Base-by-base conservation (phyloP, 2,888 invertebrate species). In the Ornithoptera alexandrae region DNA sequence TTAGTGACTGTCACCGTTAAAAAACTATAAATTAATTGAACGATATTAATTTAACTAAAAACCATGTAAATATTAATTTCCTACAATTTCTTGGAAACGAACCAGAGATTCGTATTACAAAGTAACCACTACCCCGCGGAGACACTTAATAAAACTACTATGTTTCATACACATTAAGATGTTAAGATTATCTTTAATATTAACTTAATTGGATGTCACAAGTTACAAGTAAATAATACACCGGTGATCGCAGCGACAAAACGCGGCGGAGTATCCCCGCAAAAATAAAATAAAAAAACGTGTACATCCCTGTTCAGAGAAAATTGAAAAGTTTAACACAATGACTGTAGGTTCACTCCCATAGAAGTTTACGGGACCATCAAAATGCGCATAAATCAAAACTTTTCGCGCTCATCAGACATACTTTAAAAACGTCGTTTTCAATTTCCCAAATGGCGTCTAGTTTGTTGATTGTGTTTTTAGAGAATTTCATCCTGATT, bases 401-500 rank as follows among this genome's bases (percentile, higher is more conserved):
- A 76, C 71, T 78, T 84, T 79, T 78, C 80, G 79, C 75, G 74
- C 72, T 69, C 77, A 76, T 75, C 73, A 76, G 76, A 73, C 76
- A 78, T 76, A 76, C 74, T 78, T 81, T 80, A 80, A 78, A 76
- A 89, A 79, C 84, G 85, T 83, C 84, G 84, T 88, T 87, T 87
- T 86, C 87, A 88, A 87, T 81, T 85, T 88, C 84, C 86, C 84
- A 84, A 84, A 83, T 84, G 66, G 70, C 59, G 30, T 50, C 53
- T 6, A 42, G 66, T 58, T 58, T 53, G 62, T 62, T 70, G 66
- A 66, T 70, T 53, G 62, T 53, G 39, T 70, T 67, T 46, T 59
- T 59, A 67, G 66, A 59, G 30, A 58, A 36, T 59, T 42, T 22
- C 8, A 22, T 12, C 12, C 24, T 0, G 15, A 15, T 46, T 46